These are phyloP conservation scores for Poeciliopsis paucimaculata DNA, from an alignment of 2,797 vertebrate genomes.

Conservation along the genomic window DNA sequence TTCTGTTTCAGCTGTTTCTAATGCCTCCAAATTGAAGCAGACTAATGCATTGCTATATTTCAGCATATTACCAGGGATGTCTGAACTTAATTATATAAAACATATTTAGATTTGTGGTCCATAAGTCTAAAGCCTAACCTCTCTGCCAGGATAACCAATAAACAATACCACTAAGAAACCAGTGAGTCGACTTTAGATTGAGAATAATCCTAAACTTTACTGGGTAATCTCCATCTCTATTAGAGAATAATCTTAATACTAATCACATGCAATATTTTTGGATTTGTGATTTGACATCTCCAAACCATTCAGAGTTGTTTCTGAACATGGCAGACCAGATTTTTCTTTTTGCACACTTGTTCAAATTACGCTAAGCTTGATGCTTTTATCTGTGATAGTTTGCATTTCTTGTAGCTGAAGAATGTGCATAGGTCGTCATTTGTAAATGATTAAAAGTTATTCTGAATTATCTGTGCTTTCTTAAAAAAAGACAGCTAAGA, in stretches of 20 bases:
- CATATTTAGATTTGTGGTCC: neutral
- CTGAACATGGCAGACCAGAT: neutral
- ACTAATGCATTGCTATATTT: neutral
- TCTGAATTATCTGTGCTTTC: too few relatives aligned
- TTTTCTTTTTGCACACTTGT: neutral
- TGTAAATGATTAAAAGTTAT: too few relatives aligned
- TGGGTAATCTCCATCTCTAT: neutral
- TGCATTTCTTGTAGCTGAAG: neutral
- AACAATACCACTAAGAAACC: neutral
- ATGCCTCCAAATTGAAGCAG: neutral
- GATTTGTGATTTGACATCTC: neutral
- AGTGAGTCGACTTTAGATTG: neutral
- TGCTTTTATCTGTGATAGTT: neutral
- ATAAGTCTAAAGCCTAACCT: neutral
- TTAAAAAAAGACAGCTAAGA: too few relatives aligned
- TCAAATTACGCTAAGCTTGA: neutral
- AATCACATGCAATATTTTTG: neutral
- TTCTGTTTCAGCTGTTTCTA: slow-evolving; percentile 1
- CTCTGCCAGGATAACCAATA: neutral
- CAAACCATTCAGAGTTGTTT: neutral
- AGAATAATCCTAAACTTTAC: neutral
- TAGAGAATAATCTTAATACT: neutral
- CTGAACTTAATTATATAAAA: neutral
- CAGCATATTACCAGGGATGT: neutral
- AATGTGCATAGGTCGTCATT: neutral